A percentile compares a stretch with the other conserved stretches of the same genome.
Conservation (phyloP, 2,888 invertebrate genomes). For the Leptothorax acervorum region DNA sequence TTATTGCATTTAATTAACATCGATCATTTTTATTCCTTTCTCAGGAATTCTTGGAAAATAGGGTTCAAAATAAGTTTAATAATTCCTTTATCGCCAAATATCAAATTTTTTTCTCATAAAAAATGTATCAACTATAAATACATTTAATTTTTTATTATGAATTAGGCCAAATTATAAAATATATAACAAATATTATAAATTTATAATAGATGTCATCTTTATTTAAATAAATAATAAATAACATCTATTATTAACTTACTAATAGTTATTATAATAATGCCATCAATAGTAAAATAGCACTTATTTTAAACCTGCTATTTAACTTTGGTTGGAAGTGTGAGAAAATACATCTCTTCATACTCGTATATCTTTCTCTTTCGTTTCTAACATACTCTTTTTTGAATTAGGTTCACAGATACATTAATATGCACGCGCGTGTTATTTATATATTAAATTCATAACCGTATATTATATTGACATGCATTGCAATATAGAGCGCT, state of each 20-base stretch:
- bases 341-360: conserved; percentile 38
- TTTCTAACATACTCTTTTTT: conserved; percentile 12
- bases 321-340: conserved; percentile 50
- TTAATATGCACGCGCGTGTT: conserved; percentile 4
- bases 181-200: background rate
- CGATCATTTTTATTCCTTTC: background rate
- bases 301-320: conserved; percentile 38
- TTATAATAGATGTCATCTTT: conserved; percentile 10
- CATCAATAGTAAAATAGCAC: conserved; percentile 42
- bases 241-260: conserved; percentile 9
- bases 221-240: conserved; percentile 27
- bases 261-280: conserved; percentile 16
- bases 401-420: conserved; percentile 1
- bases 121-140: conserved; percentile 14
- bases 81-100: background rate
- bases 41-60: background rate
- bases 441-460: conserved; percentile 33
- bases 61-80: background rate
- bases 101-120: background rate
- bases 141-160: background rate
- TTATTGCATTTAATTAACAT: conserved; percentile 5
- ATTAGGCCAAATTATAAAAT: conserved; percentile 40
- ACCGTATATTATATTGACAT: conserved; percentile 32
- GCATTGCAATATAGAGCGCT: conserved; percentile 36
- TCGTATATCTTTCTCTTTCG: conserved; percentile 4